phyloP scores from a whole-genome alignment of 2,797 vertebrate species.

The Tangara arthus region DNA sequence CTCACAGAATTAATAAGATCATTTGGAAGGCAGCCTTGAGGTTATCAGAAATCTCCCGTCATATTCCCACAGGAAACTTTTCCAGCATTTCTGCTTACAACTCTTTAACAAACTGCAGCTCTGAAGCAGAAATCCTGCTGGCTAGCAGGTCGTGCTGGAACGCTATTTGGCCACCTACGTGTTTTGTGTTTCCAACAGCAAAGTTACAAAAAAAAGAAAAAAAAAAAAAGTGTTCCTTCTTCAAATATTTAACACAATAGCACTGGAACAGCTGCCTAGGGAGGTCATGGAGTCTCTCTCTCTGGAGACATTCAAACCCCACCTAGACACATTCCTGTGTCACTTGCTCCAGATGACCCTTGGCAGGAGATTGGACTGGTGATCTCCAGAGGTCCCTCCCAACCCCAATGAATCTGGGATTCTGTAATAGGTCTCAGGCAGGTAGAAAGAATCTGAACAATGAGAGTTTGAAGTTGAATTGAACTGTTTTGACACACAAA shows the following conservation, averaged over 20 bases:
- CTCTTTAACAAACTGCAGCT: constrained; percentile 61
- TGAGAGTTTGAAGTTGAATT: neutral
- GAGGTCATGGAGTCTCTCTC: neutral
- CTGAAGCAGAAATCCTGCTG: constrained; percentile 52
- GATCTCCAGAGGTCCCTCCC: neutral
- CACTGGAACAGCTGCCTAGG: neutral
- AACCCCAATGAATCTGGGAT: rapidly evolving
- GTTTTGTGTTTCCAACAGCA: neutral
- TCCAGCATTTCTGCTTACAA: constrained; percentile 47
- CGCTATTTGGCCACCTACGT: neutral
- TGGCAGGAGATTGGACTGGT: neutral
- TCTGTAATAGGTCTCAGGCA: neutral
- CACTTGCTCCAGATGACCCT: neutral
- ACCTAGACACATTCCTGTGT: rapidly evolving
- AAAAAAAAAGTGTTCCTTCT: neutral
- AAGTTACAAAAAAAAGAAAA: neutral
- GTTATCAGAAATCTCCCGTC: constrained; percentile 69
- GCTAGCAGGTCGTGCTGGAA: constrained; percentile 8
- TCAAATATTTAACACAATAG: neutral
- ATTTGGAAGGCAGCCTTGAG: constrained; percentile 62
- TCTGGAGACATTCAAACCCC: neutral
- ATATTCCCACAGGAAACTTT: constrained; percentile 15
- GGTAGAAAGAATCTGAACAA: neutral
- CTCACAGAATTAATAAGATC: constrained; percentile 67
- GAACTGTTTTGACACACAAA: neutral